Evolutionary conservation across 2,113 vertebrate genomes (phyloP), one percentile per base, ranked within the genome.

Genomic region (Toxostoma redivivum): DNA sequence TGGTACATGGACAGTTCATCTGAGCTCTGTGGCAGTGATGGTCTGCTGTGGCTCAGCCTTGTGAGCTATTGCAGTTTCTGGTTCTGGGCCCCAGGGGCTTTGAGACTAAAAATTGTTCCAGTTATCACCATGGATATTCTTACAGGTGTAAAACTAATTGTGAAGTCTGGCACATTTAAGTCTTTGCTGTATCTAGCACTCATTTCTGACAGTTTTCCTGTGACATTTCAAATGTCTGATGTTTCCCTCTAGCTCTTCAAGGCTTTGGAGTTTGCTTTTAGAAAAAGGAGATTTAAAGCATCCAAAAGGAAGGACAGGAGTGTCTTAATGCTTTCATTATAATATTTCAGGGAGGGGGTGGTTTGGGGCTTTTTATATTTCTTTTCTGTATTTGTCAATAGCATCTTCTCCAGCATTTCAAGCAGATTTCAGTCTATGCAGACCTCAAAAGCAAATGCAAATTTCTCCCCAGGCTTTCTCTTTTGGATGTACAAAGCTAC

Each of bases 391-490:
- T 95, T 93, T 88, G 90, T 96, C 79, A 96, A 76, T 81, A 93
- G 48, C 76, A 88, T 92, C 67, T 93, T 56, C 33, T 92, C 33
- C 25, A 67, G 72, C n/a, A 74, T 94, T 97, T 92, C 58, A 86
- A 86, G 51, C 54, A 88, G 47, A 56, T 93, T 92, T 88, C 19
- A 51, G 60, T 83, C 37, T 60, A 95, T 40, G 60, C 76, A 81
- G 56, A 90, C 80, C 71, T 96, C 51, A 89, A 96, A 97, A 83
- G 71, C 60, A 86, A 89, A 95, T 96, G 89, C 56, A 93, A 27
- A 86, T 93, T 92, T 92, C 48, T 93, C 86, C 80, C 61, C 25
- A 74, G 91, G 71, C 71, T 95, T 80, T 48, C 56, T 94, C 25
- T 95, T 54, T 78, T 78, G 60, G 31, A 71, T 3, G 2, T 86